These are phyloP conservation scores for Agrypnus murinus DNA, from an alignment of 2,888 invertebrate genomes.

Conservation along the genomic window DNA sequence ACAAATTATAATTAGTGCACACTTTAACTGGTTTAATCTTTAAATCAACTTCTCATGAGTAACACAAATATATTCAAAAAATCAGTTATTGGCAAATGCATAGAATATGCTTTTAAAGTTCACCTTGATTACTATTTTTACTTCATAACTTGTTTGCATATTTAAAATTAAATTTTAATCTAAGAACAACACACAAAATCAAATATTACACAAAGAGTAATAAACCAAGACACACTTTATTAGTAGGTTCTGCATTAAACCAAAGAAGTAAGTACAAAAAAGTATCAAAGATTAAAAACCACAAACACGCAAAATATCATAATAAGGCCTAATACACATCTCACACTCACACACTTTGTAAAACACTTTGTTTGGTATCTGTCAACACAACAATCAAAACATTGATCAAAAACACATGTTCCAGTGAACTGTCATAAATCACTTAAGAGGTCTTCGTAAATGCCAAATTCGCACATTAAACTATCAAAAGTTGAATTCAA, in stretches of 20 bases:
- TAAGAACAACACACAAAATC: too few relatives aligned
- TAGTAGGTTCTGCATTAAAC: not conserved
- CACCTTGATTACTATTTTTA: constrained; percentile 11
- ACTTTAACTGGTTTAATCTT: not conserved
- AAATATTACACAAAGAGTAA: too few relatives aligned
- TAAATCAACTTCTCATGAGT: not conserved
- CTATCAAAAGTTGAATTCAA: constrained; percentile 20
- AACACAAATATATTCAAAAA: not conserved
- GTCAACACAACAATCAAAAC: constrained; percentile 23
- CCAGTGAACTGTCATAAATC: constrained; percentile 33
- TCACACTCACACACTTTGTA: too few relatives aligned
- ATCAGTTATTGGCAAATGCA: not conserved
- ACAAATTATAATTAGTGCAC: constrained; percentile 5
- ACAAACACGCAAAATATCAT: not conserved
- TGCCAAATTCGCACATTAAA: constrained; percentile 38
- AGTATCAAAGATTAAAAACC: not conserved
- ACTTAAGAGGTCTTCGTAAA: constrained; percentile 26
- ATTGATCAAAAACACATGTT: constrained; percentile 31
- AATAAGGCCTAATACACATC: constrained; percentile 4
- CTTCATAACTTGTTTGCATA: too few relatives aligned
- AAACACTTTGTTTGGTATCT: not conserved
- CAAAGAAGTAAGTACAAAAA: not conserved
- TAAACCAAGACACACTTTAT: not conserved
- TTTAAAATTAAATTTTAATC: too few relatives aligned
- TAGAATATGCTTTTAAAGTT: not conserved